A percentile compares a stretch with the other conserved stretches of the same genome.
Conservation (phyloP, 2,797 vertebrate genomes). For the Mareca penelope region DNA sequence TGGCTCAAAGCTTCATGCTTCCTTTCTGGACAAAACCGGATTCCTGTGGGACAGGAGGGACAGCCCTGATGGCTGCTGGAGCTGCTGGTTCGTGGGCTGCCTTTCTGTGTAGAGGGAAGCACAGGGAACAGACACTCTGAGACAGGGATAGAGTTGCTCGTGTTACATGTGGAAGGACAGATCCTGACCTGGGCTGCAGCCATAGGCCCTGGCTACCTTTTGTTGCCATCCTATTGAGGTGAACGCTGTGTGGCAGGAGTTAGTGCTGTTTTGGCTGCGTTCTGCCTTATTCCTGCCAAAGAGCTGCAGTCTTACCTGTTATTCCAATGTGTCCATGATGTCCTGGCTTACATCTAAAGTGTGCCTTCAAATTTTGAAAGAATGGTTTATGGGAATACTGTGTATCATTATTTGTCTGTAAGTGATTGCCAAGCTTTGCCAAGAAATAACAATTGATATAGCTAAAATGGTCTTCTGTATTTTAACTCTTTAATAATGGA, state of each 20-base stretch:
- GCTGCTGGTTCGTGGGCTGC: neutral
- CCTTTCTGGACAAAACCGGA: no score
- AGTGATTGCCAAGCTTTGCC: neutral
- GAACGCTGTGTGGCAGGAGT: neutral
- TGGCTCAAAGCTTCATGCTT: neutral
- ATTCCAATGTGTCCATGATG: accelerated
- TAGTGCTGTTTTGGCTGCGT: neutral
- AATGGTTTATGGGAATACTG: neutral
- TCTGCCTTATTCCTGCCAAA: accelerated
- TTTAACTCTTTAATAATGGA: neutral
- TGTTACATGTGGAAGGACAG: neutral
- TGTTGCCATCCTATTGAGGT: neutral
- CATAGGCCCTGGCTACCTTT: accelerated
- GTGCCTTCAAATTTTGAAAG: neutral
- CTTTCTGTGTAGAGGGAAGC: neutral
- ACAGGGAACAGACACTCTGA: neutral
- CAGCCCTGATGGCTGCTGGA: neutral
- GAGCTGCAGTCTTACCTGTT: neutral
- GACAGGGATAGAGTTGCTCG: neutral
- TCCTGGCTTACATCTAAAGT: neutral
- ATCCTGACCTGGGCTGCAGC: neutral
- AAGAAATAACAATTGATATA: neutral
- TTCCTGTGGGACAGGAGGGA: neutral
- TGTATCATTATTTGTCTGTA: neutral
- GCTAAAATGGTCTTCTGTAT: neutral